Conservation (phyloP, 1,140 invertebrate genomes). For the Leptonema lineaticorne region DNA sequence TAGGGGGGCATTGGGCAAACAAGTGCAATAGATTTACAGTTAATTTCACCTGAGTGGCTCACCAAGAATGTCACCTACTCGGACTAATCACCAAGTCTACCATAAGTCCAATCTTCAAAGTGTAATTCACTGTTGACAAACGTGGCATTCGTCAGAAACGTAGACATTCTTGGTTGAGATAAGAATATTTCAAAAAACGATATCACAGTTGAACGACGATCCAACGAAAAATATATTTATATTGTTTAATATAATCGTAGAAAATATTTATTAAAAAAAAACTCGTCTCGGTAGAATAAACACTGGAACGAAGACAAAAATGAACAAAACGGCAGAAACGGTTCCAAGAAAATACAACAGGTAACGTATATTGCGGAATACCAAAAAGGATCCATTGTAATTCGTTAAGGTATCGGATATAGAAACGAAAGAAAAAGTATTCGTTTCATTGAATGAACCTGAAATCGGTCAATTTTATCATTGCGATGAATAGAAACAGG, state of each 20-base stretch:
- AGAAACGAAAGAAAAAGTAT: neutral
- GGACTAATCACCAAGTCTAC: neutral
- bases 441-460: neutral
- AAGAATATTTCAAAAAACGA: too few relatives aligned
- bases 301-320: neutral
- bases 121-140: too few relatives aligned
- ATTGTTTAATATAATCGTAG: too few relatives aligned
- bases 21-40: slow-evolving; percentile 38
- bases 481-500: neutral
- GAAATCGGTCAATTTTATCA: neutral
- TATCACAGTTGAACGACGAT: too few relatives aligned
- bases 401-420: neutral
- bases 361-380: neutral
- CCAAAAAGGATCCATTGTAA: neutral
- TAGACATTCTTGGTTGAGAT: too few relatives aligned
- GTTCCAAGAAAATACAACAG: slow-evolving; percentile 8
- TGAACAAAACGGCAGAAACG: neutral
- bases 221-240: too few relatives aligned
- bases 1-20: slow-evolving; percentile 39
- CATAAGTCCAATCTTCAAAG: too few relatives aligned
- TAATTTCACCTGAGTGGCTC: slow-evolving; percentile 11
- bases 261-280: neutral
- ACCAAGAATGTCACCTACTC: neutral
- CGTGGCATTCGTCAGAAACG: too few relatives aligned
- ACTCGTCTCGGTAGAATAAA: slow-evolving; percentile 3